Percentiles rank a stretch among this genome's conserved stretches.
Conservation (phyloP, 2,888 invertebrate genomes). For the Sipha maydis region DNA sequence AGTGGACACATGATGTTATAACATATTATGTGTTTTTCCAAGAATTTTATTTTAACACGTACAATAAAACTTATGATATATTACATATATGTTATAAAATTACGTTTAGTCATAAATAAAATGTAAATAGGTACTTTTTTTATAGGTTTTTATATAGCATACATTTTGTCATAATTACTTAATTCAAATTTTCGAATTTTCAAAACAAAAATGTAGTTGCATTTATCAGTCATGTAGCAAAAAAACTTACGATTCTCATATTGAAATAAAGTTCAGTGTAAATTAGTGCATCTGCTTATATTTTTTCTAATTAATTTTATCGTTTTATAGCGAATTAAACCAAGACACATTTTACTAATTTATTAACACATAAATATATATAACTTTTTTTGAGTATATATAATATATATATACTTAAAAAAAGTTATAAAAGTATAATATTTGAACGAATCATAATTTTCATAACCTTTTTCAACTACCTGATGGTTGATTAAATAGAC, state of each 20-base stretch:
- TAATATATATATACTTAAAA: too few species aligned
- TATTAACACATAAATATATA: too few species aligned
- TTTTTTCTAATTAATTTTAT: neutral
- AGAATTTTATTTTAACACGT: neutral
- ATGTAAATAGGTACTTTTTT: neutral
- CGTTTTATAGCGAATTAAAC: too few species aligned
- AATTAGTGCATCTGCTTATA: neutral
- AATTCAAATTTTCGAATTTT: neutral
- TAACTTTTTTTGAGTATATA: too few species aligned
- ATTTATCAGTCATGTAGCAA: neutral
- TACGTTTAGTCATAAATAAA: conserved; percentile 14
- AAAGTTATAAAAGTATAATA: too few species aligned
- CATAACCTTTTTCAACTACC: too few species aligned
- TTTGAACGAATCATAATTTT: too few species aligned
- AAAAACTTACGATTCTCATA: neutral
- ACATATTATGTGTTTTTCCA: conserved; percentile 10
- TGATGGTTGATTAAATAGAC: too few species aligned
- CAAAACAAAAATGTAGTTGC: neutral
- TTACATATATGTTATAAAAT: neutral
- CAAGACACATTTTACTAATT: too few species aligned
- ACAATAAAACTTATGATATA: neutral
- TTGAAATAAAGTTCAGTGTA: neutral
- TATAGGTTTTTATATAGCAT: neutral
- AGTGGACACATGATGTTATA: neutral
- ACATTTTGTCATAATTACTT: neutral